Percentiles rank a stretch among this genome's conserved stretches.
These are phyloP conservation scores for Casuarius casuarius DNA, from an alignment of 2,113 vertebrate genomes.

Conservation along the genomic window DNA sequence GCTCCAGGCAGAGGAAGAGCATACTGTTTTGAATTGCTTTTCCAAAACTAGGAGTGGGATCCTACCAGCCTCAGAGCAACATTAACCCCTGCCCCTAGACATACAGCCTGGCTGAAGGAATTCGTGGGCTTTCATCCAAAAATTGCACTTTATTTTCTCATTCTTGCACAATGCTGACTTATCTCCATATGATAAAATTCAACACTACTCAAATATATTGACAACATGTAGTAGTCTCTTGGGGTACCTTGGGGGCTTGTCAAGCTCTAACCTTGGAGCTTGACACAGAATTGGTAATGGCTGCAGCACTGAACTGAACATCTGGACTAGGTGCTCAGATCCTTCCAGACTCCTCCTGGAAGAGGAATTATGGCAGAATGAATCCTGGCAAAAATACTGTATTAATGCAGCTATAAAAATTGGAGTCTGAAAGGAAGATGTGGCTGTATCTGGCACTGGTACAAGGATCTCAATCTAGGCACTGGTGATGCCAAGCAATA, in stretches of 20 bases:
- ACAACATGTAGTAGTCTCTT: not conserved
- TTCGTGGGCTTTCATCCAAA: not conserved
- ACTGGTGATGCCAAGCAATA: not conserved
- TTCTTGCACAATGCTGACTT: not conserved
- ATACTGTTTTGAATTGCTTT: not conserved
- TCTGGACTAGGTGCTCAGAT: no score
- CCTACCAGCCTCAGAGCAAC: not conserved
- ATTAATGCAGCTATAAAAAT: not conserved
- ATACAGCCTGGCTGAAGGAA: not conserved
- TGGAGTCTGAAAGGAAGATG: not conserved
- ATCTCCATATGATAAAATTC: not conserved
- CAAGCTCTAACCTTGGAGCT: not conserved
- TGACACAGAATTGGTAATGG: not conserved
- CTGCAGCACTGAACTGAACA: not conserved
- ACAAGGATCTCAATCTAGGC: not conserved
- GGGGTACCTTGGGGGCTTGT: no score
- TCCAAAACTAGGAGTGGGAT: not conserved
- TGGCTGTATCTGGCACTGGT: not conserved
- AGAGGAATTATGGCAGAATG: not conserved
- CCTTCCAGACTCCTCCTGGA: not conserved
- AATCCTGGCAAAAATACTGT: not conserved
- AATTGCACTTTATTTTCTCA: no score
- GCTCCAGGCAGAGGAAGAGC: not conserved
- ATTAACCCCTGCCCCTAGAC: not conserved
- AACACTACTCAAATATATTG: not conserved